Percentiles rank a stretch among this genome's conserved stretches.
Evolutionary conservation across 2,888 invertebrate genomes (phyloP).

Genomic region (Tetragonisca angustula): DNA sequence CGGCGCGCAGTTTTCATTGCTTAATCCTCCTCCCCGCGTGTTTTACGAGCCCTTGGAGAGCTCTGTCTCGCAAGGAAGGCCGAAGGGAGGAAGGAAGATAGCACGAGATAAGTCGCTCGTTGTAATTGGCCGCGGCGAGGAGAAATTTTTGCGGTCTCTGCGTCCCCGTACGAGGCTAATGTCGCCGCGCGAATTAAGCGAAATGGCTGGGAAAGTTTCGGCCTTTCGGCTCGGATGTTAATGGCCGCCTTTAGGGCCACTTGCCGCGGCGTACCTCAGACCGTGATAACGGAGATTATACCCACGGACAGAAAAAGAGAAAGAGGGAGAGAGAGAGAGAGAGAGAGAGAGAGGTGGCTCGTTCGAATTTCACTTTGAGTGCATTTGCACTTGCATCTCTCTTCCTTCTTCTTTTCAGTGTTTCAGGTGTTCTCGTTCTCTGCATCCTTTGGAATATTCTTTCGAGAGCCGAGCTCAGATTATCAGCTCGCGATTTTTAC

Average conservation of each 20-base stretch:
- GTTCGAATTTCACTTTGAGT: background rate
- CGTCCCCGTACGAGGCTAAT: background rate
- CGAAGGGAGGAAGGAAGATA: no score
- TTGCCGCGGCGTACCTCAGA: background rate
- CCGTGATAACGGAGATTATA: background rate
- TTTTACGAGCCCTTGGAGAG: slow-evolving; percentile 36
- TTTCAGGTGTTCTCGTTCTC: no score
- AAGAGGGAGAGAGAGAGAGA: no score
- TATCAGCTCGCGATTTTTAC: no score
- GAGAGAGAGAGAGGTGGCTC: no score
- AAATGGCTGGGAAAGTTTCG: slow-evolving; percentile 27
- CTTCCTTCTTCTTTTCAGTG: no score
- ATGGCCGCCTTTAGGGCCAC: background rate
- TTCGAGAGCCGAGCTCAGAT: no score
- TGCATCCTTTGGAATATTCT: no score
- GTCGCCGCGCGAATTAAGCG: slow-evolving; percentile 15
- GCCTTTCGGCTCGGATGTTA: slow-evolving; percentile 5
- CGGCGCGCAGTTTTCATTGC: slow-evolving; percentile 43
- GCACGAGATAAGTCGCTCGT: slow-evolving; percentile 52
- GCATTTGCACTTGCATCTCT: no score
- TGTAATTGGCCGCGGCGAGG: slow-evolving; percentile 53
- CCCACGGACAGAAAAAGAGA: no score
- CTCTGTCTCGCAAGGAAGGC: no score
- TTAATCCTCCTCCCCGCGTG: slow-evolving; percentile 37
- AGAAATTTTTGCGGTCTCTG: slow-evolving; percentile 20